Conservation (phyloP, 2,888 invertebrate species). For the Margaritifera margaritifera region DNA sequence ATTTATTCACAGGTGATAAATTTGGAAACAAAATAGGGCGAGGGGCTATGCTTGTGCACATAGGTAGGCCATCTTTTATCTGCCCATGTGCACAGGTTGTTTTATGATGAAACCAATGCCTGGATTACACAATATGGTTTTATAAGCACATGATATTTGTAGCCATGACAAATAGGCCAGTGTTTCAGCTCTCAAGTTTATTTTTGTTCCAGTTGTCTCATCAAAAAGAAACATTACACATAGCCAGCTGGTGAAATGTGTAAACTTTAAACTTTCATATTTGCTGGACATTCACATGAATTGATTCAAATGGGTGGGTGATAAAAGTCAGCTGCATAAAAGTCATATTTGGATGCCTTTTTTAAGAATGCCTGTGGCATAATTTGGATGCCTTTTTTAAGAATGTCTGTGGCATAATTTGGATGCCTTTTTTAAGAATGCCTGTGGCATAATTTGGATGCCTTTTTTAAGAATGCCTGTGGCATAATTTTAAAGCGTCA, state of each 20-base stretch:
- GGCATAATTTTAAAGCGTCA: conserved; percentile 1
- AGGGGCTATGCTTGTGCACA: conserved; percentile 9
- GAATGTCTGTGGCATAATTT: too few relatives aligned
- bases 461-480: background rate
- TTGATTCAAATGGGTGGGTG: too few relatives aligned
- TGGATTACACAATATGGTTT: background rate
- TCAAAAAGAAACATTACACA: conserved; percentile 10
- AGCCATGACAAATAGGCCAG: conserved; percentile 13
- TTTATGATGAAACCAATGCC: conserved; percentile 12
- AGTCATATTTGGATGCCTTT: too few relatives aligned
- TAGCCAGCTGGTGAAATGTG: conserved; percentile 12
- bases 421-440: too few relatives aligned
- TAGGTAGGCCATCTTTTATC: conserved; percentile 20
- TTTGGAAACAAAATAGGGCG: too few relatives aligned
- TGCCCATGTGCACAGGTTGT: conserved; percentile 14
- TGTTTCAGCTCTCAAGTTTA: conserved; percentile 11
- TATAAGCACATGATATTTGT: conserved; percentile 9
- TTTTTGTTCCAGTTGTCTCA: conserved; percentile 8
- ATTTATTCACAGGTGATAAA: too few relatives aligned
- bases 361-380: too few relatives aligned
- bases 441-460: background rate
- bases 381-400: too few relatives aligned
- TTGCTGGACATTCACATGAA: background rate
- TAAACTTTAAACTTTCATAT: conserved; percentile 6
- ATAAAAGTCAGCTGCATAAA: too few relatives aligned